A percentile compares a stretch with the other conserved stretches of the same genome.
phyloP scores from a whole-genome alignment of 2,888 invertebrate genomes.

The Polietes domitor region DNA sequence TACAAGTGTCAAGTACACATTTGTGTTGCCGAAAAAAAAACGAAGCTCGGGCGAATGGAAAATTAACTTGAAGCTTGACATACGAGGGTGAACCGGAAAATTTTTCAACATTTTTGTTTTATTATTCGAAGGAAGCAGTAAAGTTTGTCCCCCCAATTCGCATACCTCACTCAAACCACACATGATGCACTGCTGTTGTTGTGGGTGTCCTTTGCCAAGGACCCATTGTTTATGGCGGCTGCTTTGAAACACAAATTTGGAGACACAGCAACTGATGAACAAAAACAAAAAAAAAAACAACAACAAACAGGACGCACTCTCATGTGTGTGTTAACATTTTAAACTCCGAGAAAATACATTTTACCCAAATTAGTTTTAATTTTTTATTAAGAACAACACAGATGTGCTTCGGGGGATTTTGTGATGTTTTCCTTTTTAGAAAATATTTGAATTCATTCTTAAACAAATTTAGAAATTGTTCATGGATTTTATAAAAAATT shows the following conservation, averaged over 20 bases:
- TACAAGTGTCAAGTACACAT: constrained; percentile 46
- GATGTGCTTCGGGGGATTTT: not conserved
- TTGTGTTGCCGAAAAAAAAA: constrained; percentile 4
- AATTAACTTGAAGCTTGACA: not conserved
- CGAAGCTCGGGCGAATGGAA: not conserved
- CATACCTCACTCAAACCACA: not conserved
- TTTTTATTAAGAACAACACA: not conserved
- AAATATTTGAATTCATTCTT: too few relatives aligned
- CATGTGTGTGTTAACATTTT: not conserved
- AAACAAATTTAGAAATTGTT: too few relatives aligned
- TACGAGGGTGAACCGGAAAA: not conserved
- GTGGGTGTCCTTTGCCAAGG: not conserved
- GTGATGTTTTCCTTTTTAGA: not conserved
- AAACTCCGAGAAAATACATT: not conserved
- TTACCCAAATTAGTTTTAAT: not conserved
- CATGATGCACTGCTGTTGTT: not conserved
- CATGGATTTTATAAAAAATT: too few relatives aligned
- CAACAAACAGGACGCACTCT: not conserved
- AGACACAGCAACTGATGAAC: not conserved
- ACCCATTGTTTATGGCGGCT: not conserved
- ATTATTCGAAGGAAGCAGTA: too few relatives aligned
- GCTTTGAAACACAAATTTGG: not conserved
- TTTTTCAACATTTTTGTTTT: too few relatives aligned
- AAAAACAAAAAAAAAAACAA: not conserved
- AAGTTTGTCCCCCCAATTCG: not conserved